Conservation (phyloP, 2,888 invertebrate species). For the Drosophila falleni region DNA sequence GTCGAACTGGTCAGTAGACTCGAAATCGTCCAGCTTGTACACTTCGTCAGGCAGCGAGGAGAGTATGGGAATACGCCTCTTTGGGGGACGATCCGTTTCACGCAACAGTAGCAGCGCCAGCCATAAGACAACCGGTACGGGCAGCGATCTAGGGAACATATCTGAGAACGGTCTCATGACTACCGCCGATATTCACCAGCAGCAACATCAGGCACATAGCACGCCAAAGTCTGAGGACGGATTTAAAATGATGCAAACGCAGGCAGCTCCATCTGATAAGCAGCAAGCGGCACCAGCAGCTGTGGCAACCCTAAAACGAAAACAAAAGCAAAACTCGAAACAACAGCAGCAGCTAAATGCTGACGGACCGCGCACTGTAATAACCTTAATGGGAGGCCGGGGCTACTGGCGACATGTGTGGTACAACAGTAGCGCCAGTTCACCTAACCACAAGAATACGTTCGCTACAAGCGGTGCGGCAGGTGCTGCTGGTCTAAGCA, state of each 20-base stretch:
- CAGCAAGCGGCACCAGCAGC: slow-evolving; percentile 69
- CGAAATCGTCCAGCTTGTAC: slow-evolving; percentile 92
- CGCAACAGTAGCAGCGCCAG: slow-evolving; percentile 92
- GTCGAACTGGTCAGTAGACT: slow-evolving; percentile 95
- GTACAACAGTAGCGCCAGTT: slow-evolving; percentile 84
- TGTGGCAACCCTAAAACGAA: slow-evolving; percentile 83
- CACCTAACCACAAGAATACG: slow-evolving; percentile 73
- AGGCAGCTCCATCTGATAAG: slow-evolving; percentile 21
- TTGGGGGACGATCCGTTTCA: slow-evolving; percentile 88
- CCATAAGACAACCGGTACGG: slow-evolving; percentile 87
- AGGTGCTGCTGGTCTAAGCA: background rate
- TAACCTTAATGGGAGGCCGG: slow-evolving; percentile 94
- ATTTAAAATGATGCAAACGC: slow-evolving; percentile 63
- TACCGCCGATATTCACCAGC: slow-evolving; percentile 80
- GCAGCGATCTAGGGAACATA: slow-evolving; percentile 86
- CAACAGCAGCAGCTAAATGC: slow-evolving; percentile 78
- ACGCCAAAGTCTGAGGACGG: slow-evolving; percentile 80
- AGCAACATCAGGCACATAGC: slow-evolving; percentile 54
- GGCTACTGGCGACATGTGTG: slow-evolving; percentile 94
- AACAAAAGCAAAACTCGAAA: slow-evolving; percentile 81
- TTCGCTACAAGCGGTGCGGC: background rate
- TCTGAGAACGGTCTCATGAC: slow-evolving; percentile 86
- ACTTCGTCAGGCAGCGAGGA: slow-evolving; percentile 95
- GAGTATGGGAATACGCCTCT: slow-evolving; percentile 89
- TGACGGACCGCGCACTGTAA: slow-evolving; percentile 90